Evolutionary conservation across 2,888 invertebrate species (phyloP), one percentile per base, ranked within the genome.

Genomic region (Aporophyla nigra): DNA sequence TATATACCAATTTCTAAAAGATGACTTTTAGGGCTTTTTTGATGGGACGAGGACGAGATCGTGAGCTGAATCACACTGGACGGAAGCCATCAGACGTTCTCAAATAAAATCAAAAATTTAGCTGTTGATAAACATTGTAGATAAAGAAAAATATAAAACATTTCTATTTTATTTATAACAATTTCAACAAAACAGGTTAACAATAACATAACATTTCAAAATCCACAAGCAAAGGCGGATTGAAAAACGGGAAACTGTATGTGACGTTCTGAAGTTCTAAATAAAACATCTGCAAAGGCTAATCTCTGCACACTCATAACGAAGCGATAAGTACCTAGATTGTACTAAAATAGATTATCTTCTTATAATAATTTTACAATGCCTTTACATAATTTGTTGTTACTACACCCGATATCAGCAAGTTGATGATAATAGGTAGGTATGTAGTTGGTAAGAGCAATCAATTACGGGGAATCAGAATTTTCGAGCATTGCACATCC

Each of bases 261-360:
- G 19, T 24, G n/a, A n/a, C 12, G 49, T 27, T 66, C 12, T 51
- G 19, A 65, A 65, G 5, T 24, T 24, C 5, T 24, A 24, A 56
- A 24, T 54, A 56, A 56, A 56, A 56, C 24, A 24, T 56, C 5
- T 56, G 0, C 12, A 56, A n/a, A 69, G 51, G 12, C 46, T 49
- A 43, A 46, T 71, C 43, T 46, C 10, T 46, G 1, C 33, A 33
- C 3, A 33, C 21, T 71, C 7, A 21, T 19, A 21, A n/a, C 19
- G 14, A 14, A 27, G 6, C 14, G 68, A 68, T 68, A 77, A 43
- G 14, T 49, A 49, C 14, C 49, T n/a, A 19, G 33, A 24, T 49
- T 49, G 24, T 68, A 56, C 56, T 56, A 51, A 65, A 75, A 75
- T 58, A 75, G 62, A 76, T 56, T 78, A 68, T 67, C 68, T 78